These are phyloP conservation scores for Anas bahamensis DNA, from an alignment of 2,797 vertebrate species.

Conservation along the genomic window DNA sequence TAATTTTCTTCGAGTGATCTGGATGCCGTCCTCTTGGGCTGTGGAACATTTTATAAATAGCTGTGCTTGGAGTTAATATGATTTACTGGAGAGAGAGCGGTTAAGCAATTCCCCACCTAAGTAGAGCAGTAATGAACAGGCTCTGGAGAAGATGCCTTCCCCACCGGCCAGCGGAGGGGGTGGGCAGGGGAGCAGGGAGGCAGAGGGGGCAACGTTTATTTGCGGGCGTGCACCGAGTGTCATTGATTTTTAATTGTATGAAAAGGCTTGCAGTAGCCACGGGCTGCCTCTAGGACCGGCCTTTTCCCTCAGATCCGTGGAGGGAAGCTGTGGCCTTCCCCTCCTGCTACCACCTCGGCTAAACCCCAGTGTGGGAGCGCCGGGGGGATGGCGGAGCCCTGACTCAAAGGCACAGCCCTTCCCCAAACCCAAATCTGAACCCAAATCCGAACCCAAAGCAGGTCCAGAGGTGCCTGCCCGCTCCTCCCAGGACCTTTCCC, in stretches of 20 bases:
- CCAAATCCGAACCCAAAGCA: neutral
- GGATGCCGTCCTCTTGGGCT: conserved; percentile 57
- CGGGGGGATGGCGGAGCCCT: neutral
- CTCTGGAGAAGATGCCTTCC: conserved; percentile 61
- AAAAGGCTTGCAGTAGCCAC: conserved; percentile 57
- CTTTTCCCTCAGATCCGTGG: neutral
- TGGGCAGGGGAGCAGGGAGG: conserved; percentile 39
- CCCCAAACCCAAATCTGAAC: neutral
- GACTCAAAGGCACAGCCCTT: too few relatives aligned
- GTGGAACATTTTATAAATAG: conserved; percentile 68
- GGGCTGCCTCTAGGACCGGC: conserved; percentile 61
- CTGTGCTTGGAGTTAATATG: conserved; percentile 68
- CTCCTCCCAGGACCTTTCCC: neutral
- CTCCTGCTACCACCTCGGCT: neutral
- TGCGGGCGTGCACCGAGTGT: conserved; percentile 28
- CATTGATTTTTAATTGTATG: conserved; percentile 56
- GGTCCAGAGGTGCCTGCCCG: neutral
- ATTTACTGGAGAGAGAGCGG: conserved; percentile 68
- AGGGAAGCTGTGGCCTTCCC: neutral
- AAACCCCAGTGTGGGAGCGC: neutral
- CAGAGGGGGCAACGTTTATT: conserved; percentile 57
- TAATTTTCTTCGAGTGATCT: conserved; percentile 66
- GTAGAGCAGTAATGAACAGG: conserved; percentile 66
- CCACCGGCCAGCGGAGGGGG: neutral
- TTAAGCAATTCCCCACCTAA: conserved; percentile 69